Evolutionary conservation across 1,140 invertebrate genomes (phyloP), one percentile per base, ranked within the genome.

Genomic region (Archivesica marissinica): DNA sequence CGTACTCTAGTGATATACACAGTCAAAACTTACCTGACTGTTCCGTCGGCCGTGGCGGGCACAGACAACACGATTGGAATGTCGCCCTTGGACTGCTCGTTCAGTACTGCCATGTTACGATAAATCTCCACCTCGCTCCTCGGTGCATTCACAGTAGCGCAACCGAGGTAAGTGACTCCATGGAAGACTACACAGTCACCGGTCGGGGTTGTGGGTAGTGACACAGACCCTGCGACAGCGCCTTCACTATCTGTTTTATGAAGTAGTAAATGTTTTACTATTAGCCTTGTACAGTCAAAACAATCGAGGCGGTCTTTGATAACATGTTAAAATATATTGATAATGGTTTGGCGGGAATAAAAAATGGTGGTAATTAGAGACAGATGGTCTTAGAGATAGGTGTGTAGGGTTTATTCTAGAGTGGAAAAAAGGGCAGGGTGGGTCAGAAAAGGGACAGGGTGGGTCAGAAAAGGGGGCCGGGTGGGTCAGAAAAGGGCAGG

Each of bases 61-160:
- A 99, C 96, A 0, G 97, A 97, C 20, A 99, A 96, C 89, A 97
- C 97, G 9, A 99, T 97, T 64, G 94, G 95, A 75, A 96, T 94
- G 3, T 95, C 94, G 90, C 97, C 96, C 86, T 97, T 96, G 79
- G 96, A 96, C 89, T 97, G 96, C 88, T 95, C 95, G 93, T 97
- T 98, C 15, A 99, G 94, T 90, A 98, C 96, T 56, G 96, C 96
- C 96, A 99, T 99, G 91, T 99, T 99, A 52, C 97, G 95, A 93
- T 98, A 97, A 87, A 99, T 99, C 95, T 99, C 99, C n/a, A 95
- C 95, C 94, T 99, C 98, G 68, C 97, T 98, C 93, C 98, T 97
- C 4, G 98, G 98, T 3, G 98, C 97, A 93, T 98, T 97, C 83
- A 99, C 98, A 80, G 96, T 96, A 59, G 98, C 97, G 15, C 97